Percentiles rank a stretch among this genome's conserved stretches.
Evolutionary conservation across 2,797 vertebrate species (phyloP).

Genomic region (Tachyglossus aculeatus): DNA sequence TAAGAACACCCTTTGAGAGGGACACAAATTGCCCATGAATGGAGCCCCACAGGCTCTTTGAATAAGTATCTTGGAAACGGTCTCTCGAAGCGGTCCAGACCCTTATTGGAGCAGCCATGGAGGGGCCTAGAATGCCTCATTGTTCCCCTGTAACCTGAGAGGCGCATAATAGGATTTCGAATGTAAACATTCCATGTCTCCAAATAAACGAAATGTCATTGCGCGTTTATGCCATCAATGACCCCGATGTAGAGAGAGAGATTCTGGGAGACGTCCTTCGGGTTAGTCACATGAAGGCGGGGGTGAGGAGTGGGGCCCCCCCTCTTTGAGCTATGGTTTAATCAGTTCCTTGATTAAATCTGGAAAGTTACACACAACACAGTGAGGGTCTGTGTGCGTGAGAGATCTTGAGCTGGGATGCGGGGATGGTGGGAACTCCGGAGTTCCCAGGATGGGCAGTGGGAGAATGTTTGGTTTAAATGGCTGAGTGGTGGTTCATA

Average conservation of each 20-base stretch:
- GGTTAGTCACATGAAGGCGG: constrained; percentile 27
- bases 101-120: constrained; percentile 40
- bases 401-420: constrained; percentile 52
- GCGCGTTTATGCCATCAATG: constrained; percentile 29
- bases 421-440: constrained; percentile 17
- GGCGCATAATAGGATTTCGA: constrained; percentile 51
- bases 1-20: constrained; percentile 35
- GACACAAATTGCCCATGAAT: constrained; percentile 58
- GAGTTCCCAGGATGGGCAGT: background rate
- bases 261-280: constrained; percentile 46
- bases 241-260: constrained; percentile 1
- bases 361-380: constrained; percentile 58
- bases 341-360: constrained; percentile 62
- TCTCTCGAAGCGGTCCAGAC: constrained; percentile 24
- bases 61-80: constrained; percentile 57
- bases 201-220: constrained; percentile 48
- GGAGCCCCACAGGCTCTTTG: constrained; percentile 55
- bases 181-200: constrained; percentile 27
- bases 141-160: constrained; percentile 44
- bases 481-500: too few species aligned
- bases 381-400: constrained; percentile 56
- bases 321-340: constrained; percentile 48
- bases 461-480: too few species aligned
- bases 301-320: constrained; percentile 15
- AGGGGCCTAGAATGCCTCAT: constrained; percentile 56